Evolutionary conservation across 1,140 invertebrate genomes (phyloP), one percentile per base, ranked within the genome.

Genomic region (Drosophila prosaltans): DNA sequence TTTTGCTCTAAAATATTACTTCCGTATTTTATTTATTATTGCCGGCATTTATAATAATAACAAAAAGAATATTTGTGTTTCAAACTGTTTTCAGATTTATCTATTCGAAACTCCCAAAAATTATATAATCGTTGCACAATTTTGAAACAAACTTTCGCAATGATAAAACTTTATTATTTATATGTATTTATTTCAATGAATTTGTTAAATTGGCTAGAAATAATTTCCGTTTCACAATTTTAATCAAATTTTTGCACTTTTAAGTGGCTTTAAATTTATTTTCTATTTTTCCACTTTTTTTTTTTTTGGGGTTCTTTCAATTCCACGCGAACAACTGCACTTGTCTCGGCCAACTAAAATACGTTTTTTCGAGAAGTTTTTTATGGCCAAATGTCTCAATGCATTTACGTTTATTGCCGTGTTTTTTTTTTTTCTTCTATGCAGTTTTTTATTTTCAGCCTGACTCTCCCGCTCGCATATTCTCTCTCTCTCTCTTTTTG

Each of bases 101-200:
- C 16, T 30, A 30, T 30, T 30, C 28, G 3, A 51, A 51, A 51
- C 45, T 51, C 9, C 9, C 45, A 24, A 26, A 51, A 16, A 51
- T 86, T 88, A 88, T 88, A 89, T 88, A 88, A 88, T 89, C 76
- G 71, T 78, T 78, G 75, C 69, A 78, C 69, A 78, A 77, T 70
- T 60, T 60, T 36, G 16, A 10, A 71, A 16, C 16, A 16, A 24
- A 59, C 26, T 60, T 32, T 68, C 36, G 8, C 8, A n/a, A 32
- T 16, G 11, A 1, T 41, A 43, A 51, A 48, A 48, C 16, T 24
- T 24, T 8, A 8, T 26, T 51, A 1, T 9, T 16, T 16, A 16
- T 16, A 16, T 16, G 16, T 16, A 16, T 16, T 0, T 16, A 16
- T 16, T 48, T 48, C 1, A 51, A 51, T 36, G 3, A 7, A 7